Evolutionary conservation across 2,113 vertebrate genomes (phyloP).

Genomic region (Xyrauchen texanus): DNA sequence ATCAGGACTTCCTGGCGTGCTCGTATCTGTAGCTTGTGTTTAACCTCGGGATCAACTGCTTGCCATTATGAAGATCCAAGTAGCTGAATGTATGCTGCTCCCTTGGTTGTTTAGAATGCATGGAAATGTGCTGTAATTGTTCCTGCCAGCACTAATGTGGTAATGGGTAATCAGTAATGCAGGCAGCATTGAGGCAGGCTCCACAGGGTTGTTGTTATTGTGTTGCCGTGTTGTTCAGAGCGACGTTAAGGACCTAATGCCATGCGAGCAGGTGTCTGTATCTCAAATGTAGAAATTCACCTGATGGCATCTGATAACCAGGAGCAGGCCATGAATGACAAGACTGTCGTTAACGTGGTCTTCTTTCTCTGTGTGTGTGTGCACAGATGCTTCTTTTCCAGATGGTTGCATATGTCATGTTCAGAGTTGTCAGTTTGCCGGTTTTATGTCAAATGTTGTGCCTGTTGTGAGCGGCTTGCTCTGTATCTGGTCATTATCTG

Average conservation of each 20-base stretch:
- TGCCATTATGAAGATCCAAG: slow-evolving; percentile 19
- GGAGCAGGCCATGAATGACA: slow-evolving; percentile 68
- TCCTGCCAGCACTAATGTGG: slow-evolving; percentile 53
- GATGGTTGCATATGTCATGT: slow-evolving; percentile 40
- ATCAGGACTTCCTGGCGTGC: too few species aligned
- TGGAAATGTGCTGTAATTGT: slow-evolving; percentile 32
- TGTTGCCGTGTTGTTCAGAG: slow-evolving; percentile 62
- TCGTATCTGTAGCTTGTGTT: not conserved
- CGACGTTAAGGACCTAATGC: slow-evolving; percentile 67
- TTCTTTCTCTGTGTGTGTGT: slow-evolving; percentile 18
- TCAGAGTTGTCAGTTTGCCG: slow-evolving; percentile 43
- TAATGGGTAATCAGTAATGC: slow-evolving; percentile 73
- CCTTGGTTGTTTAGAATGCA: slow-evolving; percentile 23
- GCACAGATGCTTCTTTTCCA: slow-evolving; percentile 29
- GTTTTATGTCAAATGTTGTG: slow-evolving; percentile 39
- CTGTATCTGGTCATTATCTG: slow-evolving; percentile 47
- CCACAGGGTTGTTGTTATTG: slow-evolving; percentile 54
- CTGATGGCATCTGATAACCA: slow-evolving; percentile 59
- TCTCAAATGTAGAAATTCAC: slow-evolving; percentile 47
- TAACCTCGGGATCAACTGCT: not conserved
- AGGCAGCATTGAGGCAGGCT: slow-evolving; percentile 5
- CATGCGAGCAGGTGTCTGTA: slow-evolving; percentile 66
- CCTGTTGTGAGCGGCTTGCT: slow-evolving; percentile 35
- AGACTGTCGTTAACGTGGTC: slow-evolving; percentile 61
- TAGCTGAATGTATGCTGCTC: slow-evolving; percentile 31